Evolutionary conservation across 2,888 invertebrate species (phyloP), one percentile per base, ranked within the genome.

Genomic region (Blera fallax): DNA sequence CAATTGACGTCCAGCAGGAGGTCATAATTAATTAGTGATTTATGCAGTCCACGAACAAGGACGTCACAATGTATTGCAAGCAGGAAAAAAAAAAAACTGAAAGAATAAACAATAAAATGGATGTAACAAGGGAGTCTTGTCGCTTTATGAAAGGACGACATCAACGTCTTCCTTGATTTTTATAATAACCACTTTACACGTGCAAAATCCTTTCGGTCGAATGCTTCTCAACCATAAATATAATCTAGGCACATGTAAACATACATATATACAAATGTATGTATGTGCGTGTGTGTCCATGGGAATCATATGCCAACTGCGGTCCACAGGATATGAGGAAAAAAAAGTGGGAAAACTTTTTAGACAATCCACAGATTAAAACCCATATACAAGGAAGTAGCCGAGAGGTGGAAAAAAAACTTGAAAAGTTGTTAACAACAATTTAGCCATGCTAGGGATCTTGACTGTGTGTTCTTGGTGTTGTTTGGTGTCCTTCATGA

Each of bases 21-120:
- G 85, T 81, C 72, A 81, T 81, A 85, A 85, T 85, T 81, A 85
- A 85, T 81, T 81, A 81, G 54, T 81, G 81, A 85, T 81, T 85
- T 76, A 85, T 81, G 45, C 81, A 67, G 67, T 70, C 76, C 65
- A 65, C 72, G 52, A 58, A 37, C 74, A 56, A 52, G 52, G 56
- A 70, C 16, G 27, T 37, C 32, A 73, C 40, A 56, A 70, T 48
- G 65, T 29, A 16, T 32, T 37, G 40, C 16, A 29, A 16, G 43
- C 5, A n/a, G n/a, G n/a, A n/a, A 2, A 45, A 14, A 18, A 21
- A 32, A 10, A 32, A 18, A 16, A n/a, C 0, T 3, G 29, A 54
- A 29, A 3, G n/a, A n/a, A n/a, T n/a, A n/a, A 16, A 14, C 6
- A 27, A 54, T 29, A n/a, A n/a, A n/a, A n/a, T 29, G 14, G 8